These are phyloP conservation scores for Caenorhabditis zanzibari DNA, from an alignment of 2,888 invertebrate species.

Conservation along the genomic window DNA sequence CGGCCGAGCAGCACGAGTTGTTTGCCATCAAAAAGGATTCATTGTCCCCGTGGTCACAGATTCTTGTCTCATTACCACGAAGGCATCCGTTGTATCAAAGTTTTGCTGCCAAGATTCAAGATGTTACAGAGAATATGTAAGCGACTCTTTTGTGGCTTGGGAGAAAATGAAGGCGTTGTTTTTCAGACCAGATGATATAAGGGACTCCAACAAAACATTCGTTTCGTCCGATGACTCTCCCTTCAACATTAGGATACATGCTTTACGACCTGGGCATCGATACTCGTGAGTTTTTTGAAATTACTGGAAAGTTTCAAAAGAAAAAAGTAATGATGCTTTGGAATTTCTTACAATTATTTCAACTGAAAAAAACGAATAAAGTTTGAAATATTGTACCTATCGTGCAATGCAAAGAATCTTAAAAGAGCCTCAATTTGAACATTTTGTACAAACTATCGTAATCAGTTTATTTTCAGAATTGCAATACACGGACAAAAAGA, in stretches of 20 bases:
- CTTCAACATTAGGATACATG: constrained; percentile 78
- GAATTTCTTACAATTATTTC: too few species aligned
- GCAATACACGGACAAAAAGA: constrained; percentile 79
- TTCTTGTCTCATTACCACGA: constrained; percentile 76
- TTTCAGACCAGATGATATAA: constrained; percentile 74
- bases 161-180: neutral
- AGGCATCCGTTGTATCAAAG: constrained; percentile 75
- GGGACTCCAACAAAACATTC: constrained; percentile 81
- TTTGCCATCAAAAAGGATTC: constrained; percentile 76
- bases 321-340: too few species aligned
- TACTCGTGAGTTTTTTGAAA: constrained; percentile 69
- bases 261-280: constrained; percentile 79
- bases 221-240: constrained; percentile 75
- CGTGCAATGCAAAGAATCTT: too few species aligned
- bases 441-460: too few species aligned
- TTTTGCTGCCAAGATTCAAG: constrained; percentile 81
- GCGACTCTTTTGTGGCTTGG: neutral
- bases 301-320: neutral
- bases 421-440: too few species aligned
- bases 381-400: too few species aligned
- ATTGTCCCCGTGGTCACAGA: constrained; percentile 76
- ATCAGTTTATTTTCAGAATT: constrained; percentile 66
- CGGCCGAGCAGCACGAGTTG: constrained; percentile 60
- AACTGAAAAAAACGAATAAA: too few species aligned
- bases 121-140: constrained; percentile 73